These are phyloP conservation scores for Bombyx mandarina DNA, from an alignment of 1,140 invertebrate species.

Conservation along the genomic window DNA sequence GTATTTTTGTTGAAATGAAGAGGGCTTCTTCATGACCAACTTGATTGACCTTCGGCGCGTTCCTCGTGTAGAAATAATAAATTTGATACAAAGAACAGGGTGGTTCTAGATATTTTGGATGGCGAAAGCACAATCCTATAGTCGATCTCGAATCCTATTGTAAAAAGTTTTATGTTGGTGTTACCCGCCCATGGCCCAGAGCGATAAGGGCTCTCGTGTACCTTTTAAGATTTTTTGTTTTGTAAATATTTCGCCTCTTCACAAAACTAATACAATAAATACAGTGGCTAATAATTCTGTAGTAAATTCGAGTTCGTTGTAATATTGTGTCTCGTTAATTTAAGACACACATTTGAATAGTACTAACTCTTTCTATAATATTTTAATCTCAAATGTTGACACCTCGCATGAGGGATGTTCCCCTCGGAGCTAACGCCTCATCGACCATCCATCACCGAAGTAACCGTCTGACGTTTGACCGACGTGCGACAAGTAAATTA, in stretches of 20 bases:
- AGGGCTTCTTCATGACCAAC: no score
- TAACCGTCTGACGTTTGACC: slow-evolving; percentile 8
- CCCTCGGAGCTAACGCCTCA: slow-evolving; percentile 2
- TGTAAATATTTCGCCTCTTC: slow-evolving; percentile 53
- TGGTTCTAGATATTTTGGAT: not conserved
- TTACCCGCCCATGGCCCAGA: slow-evolving; percentile 32
- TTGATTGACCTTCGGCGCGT: no score
- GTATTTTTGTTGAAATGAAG: no score
- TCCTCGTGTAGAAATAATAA: no score
- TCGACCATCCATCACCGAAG: slow-evolving; percentile 11
- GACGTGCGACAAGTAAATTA: slow-evolving; percentile 3
- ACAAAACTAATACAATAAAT: slow-evolving; percentile 5
- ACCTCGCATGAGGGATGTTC: slow-evolving; percentile 11
- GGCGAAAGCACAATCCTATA: slow-evolving; percentile 16
- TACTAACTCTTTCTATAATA: not conserved
- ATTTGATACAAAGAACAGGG: no score
- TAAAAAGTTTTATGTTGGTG: no score
- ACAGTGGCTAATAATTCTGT: no score
- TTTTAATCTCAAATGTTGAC: slow-evolving; percentile 18
- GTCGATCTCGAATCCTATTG: no score
- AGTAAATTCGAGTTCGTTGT: no score
- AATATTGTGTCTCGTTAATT: no score
- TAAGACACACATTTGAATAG: no score
- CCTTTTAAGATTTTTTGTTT: slow-evolving; percentile 54
- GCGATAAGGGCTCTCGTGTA: slow-evolving; percentile 55